Base-by-base conservation (phyloP, 2,113 vertebrate genomes). In the Smithornis capensis region DNA sequence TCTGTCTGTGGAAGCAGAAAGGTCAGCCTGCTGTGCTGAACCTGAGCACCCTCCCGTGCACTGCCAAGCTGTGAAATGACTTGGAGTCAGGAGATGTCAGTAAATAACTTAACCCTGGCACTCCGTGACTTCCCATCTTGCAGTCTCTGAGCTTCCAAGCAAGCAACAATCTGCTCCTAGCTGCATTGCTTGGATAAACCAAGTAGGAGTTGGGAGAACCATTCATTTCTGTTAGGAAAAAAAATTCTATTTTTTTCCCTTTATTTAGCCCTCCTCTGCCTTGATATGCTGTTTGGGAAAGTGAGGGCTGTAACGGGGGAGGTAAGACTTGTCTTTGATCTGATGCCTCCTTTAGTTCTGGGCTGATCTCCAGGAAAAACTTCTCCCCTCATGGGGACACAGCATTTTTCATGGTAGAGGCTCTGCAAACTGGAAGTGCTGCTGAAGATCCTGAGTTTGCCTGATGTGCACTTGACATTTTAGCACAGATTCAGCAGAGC, bases 311-410 rank as follows among this genome's bases (percentile, higher is more conserved):
- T 94, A 81, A 87, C 7, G 65, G 49, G 28, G 75, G 83, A 84
- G 65, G 81, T 84, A 97, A 89, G 62, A 56, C 62, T 90, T 89
- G 75, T 88, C 95, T 95, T 95, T 94, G 91, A 87, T 91, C 87
- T 79, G 81, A 57, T 94, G 77, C 74, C 57, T 95, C 65, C 87
- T 91, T 92, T 95, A 8, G 0, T 87, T 87, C 65, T 82, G 91
- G 91, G 87, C 87, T 87, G 65, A 60, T 87, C 60, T 95, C 87
- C 87, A 87, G 89, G 28, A 92, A 91, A 81, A 94, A 69, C 19
- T 57, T 89, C 71, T 35, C 9, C 74, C 31, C 53, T 40, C 53
- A 82, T 87, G 69, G 65, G 89, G 59, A 79, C 2, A 3, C 14
- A 35, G 56, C 44, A 3, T 87, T 82, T 84, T 81, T 89, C 62